These are phyloP conservation scores for Meloidogyne chitwoodi DNA, from an alignment of 1,140 invertebrate species.

Conservation along the genomic window DNA sequence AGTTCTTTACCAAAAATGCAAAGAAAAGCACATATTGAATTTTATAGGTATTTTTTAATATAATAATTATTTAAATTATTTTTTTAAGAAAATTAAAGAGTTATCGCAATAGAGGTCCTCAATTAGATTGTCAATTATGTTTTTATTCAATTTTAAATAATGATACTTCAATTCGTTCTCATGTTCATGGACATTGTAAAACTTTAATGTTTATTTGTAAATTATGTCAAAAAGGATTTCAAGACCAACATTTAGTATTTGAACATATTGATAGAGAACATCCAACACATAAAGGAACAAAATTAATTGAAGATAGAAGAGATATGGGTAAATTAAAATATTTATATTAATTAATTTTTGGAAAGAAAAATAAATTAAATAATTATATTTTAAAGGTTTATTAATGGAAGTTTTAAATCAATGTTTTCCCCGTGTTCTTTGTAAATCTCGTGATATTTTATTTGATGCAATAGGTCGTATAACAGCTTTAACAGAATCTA, in stretches of 20 bases:
- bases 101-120: slow-evolving; percentile 2
- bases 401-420: slow-evolving; percentile 12
- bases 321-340: slow-evolving; percentile 1
- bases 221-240: slow-evolving; percentile 21
- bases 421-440: slow-evolving; percentile 16
- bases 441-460: slow-evolving; percentile 5
- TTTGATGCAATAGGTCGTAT: background rate
- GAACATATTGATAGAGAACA: slow-evolving; percentile 25
- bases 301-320: slow-evolving; percentile 12
- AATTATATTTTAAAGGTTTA: background rate
- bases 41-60: slow-evolving; percentile 2
- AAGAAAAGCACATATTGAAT: slow-evolving; percentile 29
- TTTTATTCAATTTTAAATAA: background rate
- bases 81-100: slow-evolving; percentile 15
- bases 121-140: slow-evolving; percentile 18
- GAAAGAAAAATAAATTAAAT: background rate
- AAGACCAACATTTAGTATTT: slow-evolving; percentile 24
- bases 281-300: slow-evolving; percentile 8
- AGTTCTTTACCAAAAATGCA: slow-evolving; percentile 11
- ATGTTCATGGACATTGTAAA: slow-evolving; percentile 19
- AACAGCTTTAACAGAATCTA: background rate
- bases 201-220: slow-evolving; percentile 20
- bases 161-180: slow-evolving; percentile 18
- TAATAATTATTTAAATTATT: background rate
- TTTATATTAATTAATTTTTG: background rate